Percentiles rank a stretch among this genome's conserved stretches.
These are phyloP conservation scores for Leptarthrus brevirostris DNA, from an alignment of 2,888 invertebrate genomes.

Conservation along the genomic window DNA sequence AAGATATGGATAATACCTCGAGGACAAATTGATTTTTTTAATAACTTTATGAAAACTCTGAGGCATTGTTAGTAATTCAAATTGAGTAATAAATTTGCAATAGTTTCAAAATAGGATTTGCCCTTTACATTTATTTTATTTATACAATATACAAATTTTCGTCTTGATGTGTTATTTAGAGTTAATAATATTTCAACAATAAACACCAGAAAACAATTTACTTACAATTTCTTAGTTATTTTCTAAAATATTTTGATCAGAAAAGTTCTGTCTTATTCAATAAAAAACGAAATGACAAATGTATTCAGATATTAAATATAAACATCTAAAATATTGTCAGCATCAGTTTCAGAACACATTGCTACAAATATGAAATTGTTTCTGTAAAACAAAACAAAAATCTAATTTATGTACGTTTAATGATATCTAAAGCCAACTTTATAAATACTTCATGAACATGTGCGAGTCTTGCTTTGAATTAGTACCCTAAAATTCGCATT, in stretches of 20 bases:
- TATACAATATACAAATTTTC: slow-evolving; percentile 34
- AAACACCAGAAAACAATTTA: slow-evolving; percentile 36
- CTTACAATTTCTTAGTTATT: neutral
- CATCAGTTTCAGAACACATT: slow-evolving; percentile 10
- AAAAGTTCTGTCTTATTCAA: neutral
- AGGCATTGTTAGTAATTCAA: too few species aligned
- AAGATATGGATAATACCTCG: too few species aligned
- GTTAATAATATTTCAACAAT: slow-evolving; percentile 31
- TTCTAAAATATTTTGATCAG: slow-evolving; percentile 6
- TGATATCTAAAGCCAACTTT: too few species aligned
- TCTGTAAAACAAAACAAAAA: neutral
- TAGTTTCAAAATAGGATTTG: too few species aligned
- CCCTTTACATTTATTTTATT: slow-evolving; percentile 27
- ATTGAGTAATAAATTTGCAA: too few species aligned
- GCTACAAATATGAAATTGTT: neutral
- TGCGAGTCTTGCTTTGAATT: neutral
- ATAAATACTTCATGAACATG: slow-evolving; percentile 1
- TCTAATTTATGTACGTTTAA: too few species aligned
- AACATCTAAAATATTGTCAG: slow-evolving; percentile 21
- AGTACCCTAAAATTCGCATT: too few species aligned
- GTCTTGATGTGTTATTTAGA: slow-evolving; percentile 1
- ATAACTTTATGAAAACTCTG: too few species aligned
- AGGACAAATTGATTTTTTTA: too few species aligned
- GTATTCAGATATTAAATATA: neutral
- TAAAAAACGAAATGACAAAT: neutral